Evolutionary conservation across 2,888 invertebrate genomes (phyloP), one percentile per base, ranked within the genome.

Genomic region (Cremastinae sp.): DNA sequence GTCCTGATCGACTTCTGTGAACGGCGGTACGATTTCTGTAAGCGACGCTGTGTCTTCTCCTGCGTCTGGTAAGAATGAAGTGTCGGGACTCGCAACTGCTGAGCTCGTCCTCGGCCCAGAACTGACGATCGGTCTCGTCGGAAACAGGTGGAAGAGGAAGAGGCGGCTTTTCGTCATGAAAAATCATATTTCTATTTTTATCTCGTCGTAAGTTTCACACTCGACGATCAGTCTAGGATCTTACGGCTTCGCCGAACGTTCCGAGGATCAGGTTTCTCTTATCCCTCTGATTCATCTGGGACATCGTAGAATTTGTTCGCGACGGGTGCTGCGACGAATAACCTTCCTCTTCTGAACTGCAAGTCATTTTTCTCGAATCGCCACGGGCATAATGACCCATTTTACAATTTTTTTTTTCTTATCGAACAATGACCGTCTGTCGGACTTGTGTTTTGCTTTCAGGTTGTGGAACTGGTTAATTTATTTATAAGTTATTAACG

Each of bases 71-170:
- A 5, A 71, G 69, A 38, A 81, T 66, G 16, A 65, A 65, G 3
- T 79, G 75, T 12, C 72, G 83, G 14, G 86, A 87, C 65, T 87
- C 87, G 5, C 84, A 81, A 49, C 79, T 82, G 43, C 87, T 87
- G 38, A 84, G 73, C 69, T 87, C 87, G 68, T 87, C 87, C 51
- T 87, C 87, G 0, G 86, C 87, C 87, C 87, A 87, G 75, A 86
- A 87, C 59, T 85, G 84, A 1, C 83, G 81, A 73, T 87, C 87
- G 1, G 84, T 78, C 45, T 87, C 87, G 49, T 86, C 85, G 2
- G 83, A 75, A 53, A 81, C 73, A n/a, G 78, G 72, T 62, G 80
- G 79, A 20, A 69, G 47, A 14, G 79, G 77, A 36, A 80, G 49
- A 8, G 74, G 78, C 53, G 79, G 80, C 81, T 80, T 80, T 54